Base-by-base conservation (phyloP, 2,797 vertebrate species). In the Clangula hyemalis region DNA sequence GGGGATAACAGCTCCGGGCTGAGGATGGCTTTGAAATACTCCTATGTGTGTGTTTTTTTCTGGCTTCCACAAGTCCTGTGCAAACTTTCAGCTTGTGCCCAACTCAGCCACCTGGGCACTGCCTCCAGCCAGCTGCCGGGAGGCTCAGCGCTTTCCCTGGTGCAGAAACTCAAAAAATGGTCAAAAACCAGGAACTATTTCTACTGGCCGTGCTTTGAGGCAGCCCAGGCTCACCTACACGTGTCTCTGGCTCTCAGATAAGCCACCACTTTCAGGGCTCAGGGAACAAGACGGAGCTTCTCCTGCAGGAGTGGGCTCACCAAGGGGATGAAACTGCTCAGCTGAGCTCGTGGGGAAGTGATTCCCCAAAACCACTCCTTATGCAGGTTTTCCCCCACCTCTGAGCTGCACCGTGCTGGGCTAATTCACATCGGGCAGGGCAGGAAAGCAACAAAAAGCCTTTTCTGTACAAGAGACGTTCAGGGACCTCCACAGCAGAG, bases 261-360 rank as follows among this genome's bases (percentile, higher is more conserved):
- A 85, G 76, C 21, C 38, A 71, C 3, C 21, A 11, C 13, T 39
- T 77, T 87, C 76, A 83, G 58, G 65, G 34, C 72, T 91, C 69
- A 62, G 51, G 34, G 49, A 93, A 85, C 13, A 10, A 85, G 16
- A 43, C 32, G 22, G 24, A 89, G 21, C 22, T 28, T 86, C 34
- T 85, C n/a, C 53, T 12, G 5, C 6, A 10, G 14, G 34, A 82
- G 84, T 0, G 0, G 39, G 53, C 30, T 87, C 1, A 0, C 19
- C 28, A 70, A 13, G 47, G 36, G 32, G 49, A 89, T 57, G 14
- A 90, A 95, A 85, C 14, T 51, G 49, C 16, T 28, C 53, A 60
- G 78, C 61, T 6, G 1, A 82, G 32, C 27, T 74, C 19, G 47
- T 2, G 10, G 30, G 14, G 28, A 90, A 76, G 41, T 24, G 22